Base-by-base conservation (phyloP, 2,797 vertebrate species). In the Peromyscus eremicus region DNA sequence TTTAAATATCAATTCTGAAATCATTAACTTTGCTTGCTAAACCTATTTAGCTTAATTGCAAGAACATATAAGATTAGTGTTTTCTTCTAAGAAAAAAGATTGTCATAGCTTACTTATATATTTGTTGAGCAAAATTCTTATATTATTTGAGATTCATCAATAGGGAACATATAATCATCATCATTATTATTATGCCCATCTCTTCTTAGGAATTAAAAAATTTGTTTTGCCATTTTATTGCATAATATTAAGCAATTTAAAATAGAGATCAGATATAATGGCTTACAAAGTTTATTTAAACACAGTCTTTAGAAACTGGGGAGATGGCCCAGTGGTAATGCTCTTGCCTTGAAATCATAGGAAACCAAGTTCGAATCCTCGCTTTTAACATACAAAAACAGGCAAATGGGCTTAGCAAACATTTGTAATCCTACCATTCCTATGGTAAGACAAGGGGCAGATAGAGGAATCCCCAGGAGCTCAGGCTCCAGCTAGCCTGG, bases 51-150 rank as follows among this genome's bases (percentile, higher is more conserved):
- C 46, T 49, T 79, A 62, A 86, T 86, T 66, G 19, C 2, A 79
- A 83, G 70, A 62, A 34, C 37, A 77, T 5, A 19, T 12, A 84
- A 62, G 46, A 75, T 76, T 55, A 13, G 25, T 14, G 13, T 80
- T 75, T 68, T 84, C 70, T 81, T 71, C 27, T n/a, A 77, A 70
- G 66, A 79, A 89, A 93, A 93, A 93, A 93, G 40, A 73, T 46
- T 46, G 32, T 60, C 11, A 19, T 4, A 93, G 68, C 46, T 89
- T 84, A 29, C 73, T 80, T 87, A 81, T 57, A 34, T 83, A 64
- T 84, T 84, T 70, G 1, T 88, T 79, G 62, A 76, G 32, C 77
- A 43, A 91, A 84, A 86, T 43, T 89, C 11, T 27, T 70, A 10
- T 37, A 82, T 70, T 81, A 70, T 75, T 80, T 94, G 66, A 17